A percentile compares a stretch with the other conserved stretches of the same genome.
Conservation (phyloP, 2,888 invertebrate species). For the Ariolimax columbianus region DNA sequence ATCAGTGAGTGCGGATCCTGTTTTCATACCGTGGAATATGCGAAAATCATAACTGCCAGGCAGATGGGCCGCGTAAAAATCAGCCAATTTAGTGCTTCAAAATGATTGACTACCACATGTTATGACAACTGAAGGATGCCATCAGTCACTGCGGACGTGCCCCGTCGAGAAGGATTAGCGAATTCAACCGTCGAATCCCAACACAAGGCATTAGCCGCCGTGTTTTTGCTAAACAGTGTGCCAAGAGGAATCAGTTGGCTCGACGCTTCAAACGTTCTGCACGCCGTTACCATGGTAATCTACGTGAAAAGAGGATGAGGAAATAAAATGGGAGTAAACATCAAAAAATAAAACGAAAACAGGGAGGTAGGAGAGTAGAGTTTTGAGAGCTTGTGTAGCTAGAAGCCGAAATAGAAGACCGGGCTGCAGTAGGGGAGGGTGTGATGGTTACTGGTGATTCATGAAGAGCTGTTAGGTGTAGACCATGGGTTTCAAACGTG, state of each 20-base stretch:
- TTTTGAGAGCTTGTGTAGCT: background rate
- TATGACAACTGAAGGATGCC: slow-evolving; percentile 55
- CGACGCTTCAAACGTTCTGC: slow-evolving; percentile 26
- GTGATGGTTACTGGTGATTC: background rate
- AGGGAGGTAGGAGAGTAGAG: background rate
- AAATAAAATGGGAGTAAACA: background rate
- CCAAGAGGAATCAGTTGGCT: slow-evolving; percentile 37
- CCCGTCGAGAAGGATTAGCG: slow-evolving; percentile 44
- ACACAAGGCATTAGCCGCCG: slow-evolving; percentile 49
- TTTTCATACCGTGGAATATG: slow-evolving; percentile 53
- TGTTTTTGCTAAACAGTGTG: slow-evolving; percentile 56
- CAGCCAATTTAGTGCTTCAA: slow-evolving; percentile 52
- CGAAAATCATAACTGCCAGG: slow-evolving; percentile 51
- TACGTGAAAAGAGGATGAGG: background rate
- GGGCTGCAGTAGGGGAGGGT: background rate
- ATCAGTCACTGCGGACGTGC: slow-evolving; percentile 47
- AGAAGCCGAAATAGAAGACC: background rate
- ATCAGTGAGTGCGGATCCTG: slow-evolving; percentile 43
- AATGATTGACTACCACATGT: slow-evolving; percentile 55
- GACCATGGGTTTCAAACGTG: too few relatives aligned
- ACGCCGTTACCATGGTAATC: slow-evolving; percentile 26
- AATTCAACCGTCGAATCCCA: slow-evolving; percentile 20
- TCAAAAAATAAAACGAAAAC: background rate
- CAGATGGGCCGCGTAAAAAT: slow-evolving; percentile 50
- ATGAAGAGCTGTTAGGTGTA: background rate